phyloP scores from a whole-genome alignment of 2,797 vertebrate species.

The Tinamus major region DNA sequence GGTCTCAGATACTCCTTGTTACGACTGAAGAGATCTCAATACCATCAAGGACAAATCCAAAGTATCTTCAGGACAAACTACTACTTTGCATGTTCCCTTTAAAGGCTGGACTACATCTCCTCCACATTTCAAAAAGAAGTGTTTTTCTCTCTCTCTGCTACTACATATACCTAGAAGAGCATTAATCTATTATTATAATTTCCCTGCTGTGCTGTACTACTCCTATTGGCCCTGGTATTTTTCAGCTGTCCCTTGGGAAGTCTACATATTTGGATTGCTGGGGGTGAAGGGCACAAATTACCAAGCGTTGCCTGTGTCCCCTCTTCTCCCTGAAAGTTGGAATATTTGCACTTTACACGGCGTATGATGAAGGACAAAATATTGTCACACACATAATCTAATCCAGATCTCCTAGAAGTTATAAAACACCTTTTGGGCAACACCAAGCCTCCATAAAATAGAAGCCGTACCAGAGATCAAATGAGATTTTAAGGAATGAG shows the following conservation, averaged over 20 bases:
- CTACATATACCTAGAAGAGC: neutral
- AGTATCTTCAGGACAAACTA: neutral
- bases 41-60: neutral
- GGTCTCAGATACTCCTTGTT: neutral
- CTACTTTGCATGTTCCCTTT: neutral
- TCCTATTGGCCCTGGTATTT: neutral
- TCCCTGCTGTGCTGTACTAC: neutral
- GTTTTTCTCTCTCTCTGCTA: neutral
- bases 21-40: neutral
- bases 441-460: neutral
- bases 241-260: neutral
- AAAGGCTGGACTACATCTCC: neutral
- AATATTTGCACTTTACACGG: neutral
- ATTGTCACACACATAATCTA: neutral
- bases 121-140: fast-evolving
- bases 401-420: neutral
- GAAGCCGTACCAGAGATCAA: neutral
- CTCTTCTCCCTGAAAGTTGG: neutral
- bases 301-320: neutral
- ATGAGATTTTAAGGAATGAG: neutral
- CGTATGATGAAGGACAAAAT: neutral
- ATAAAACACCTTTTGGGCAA: neutral
- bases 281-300: neutral
- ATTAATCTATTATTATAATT: neutral
- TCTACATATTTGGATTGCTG: neutral